These are phyloP conservation scores for Cyprinus carpio DNA, from an alignment of 2,113 vertebrate species.

Conservation along the genomic window DNA sequence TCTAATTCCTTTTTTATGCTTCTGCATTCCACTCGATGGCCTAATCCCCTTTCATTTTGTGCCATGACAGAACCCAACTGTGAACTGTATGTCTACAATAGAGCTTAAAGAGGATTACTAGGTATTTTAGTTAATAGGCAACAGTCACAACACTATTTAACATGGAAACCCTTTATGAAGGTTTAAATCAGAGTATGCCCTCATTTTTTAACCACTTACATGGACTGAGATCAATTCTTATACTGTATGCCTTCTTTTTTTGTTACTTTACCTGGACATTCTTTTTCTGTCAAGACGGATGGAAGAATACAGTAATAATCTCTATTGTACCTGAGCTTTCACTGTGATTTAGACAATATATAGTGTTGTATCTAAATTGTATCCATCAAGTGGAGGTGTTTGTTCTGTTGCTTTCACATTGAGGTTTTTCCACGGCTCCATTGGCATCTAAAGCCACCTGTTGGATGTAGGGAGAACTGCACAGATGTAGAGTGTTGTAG, in stretches of 20 bases:
- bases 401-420: too few species aligned
- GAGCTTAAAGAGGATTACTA: background rate
- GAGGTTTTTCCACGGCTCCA: too few species aligned
- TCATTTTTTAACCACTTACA: background rate
- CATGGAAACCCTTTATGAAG: background rate
- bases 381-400: background rate
- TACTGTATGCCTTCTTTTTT: background rate
- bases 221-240: background rate
- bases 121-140: constrained; percentile 13
- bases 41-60: constrained; percentile 23
- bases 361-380: background rate
- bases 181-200: background rate
- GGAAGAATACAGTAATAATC: background rate
- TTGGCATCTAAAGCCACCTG: background rate
- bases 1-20: constrained; percentile 35
- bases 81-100: constrained; percentile 25
- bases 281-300: background rate
- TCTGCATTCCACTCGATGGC: constrained; percentile 29
- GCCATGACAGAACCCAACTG: constrained; percentile 26
- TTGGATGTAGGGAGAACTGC: background rate
- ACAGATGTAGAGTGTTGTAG: background rate
- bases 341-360: background rate
- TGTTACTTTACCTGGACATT: background rate
- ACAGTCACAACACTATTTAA: constrained; percentile 16
- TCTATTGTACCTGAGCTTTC: background rate